Base-by-base conservation (phyloP, 1,140 invertebrate genomes). In the Megathymus violae region DNA sequence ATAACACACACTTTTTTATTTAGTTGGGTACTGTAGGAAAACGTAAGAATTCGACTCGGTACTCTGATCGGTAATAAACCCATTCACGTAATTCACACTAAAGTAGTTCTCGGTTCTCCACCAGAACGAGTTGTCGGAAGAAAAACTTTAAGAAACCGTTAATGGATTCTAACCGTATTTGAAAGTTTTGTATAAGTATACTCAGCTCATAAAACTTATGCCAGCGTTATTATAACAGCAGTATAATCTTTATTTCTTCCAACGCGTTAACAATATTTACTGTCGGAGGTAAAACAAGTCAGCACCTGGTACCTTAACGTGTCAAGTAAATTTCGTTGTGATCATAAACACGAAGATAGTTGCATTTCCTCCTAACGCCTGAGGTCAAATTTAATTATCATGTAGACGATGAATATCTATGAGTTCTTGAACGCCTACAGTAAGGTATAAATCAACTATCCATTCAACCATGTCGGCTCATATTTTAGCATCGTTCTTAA, bases 331-430 rank as follows among this genome's bases (percentile, higher is more conserved):
- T 66, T 77, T 75, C 67, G 58, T 46, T 69, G 70, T 64, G 50
- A 51, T 67, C 71, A 77, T 81, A 82, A 82, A 82, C 71, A 74
- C 50, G 58, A 67, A 74, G 38, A 76, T 79, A 78, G 62, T 67
- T 67, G 68, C 71, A 77, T 77, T 74, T 63, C 69, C 70, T 64
- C 69, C 67, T 67, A 69, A 62, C 70, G 78, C 78, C 75, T 63
- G 62, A 74, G 81, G 81, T 80, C 69, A 81, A 78, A 81, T 83
- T 84, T 83, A 86, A 86, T 86, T 86, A 86, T 84, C 83, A 77
- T 76, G 71, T 78, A 72, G 48, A 67, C 73, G 80, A 75, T 62
- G 71, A 76, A 77, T 77, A 67, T 71, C 64, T 74, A 72, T 64
- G 63, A 63, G 58, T 47, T 62, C 69, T 46, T 44, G 50, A 69